A percentile compares a stretch with the other conserved stretches of the same genome.
Evolutionary conservation across 1,140 invertebrate genomes (phyloP).

Genomic region (Chionoecetes opilio): DNA sequence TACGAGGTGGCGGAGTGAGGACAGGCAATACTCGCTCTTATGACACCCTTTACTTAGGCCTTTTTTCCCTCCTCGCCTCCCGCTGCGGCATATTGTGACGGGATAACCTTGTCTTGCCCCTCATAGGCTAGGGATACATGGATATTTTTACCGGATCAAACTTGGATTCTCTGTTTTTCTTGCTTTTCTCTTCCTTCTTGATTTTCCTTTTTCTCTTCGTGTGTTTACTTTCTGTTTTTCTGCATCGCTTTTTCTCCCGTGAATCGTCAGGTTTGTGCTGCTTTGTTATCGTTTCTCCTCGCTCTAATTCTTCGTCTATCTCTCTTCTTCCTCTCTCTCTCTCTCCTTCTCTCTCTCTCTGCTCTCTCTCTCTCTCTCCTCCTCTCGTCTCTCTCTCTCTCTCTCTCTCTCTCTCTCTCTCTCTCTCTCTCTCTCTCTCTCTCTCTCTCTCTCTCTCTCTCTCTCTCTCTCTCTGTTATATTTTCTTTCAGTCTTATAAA

Average conservation of each 20-base stretch:
- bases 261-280: too few species aligned
- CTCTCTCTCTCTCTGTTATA: neutral
- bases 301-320: too few species aligned
- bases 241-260: too few species aligned
- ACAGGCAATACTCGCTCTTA: neutral
- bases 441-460: neutral
- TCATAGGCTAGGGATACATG: constrained; percentile 40
- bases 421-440: neutral
- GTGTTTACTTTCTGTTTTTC: too few species aligned
- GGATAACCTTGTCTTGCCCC: constrained; percentile 51
- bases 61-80: neutral
- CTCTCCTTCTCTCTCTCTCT: constrained; percentile 21
- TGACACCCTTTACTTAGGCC: neutral
- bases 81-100: neutral
- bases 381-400: neutral
- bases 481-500: neutral
- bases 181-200: neutral
- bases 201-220: too few species aligned
- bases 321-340: neutral
- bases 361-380: too few species aligned
- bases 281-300: too few species aligned
- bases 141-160: constrained; percentile 45
- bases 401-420: neutral
- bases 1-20: neutral
- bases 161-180: neutral